Base-by-base conservation (phyloP, 2,797 vertebrate species). In the Hyperoplus immaculatus region DNA sequence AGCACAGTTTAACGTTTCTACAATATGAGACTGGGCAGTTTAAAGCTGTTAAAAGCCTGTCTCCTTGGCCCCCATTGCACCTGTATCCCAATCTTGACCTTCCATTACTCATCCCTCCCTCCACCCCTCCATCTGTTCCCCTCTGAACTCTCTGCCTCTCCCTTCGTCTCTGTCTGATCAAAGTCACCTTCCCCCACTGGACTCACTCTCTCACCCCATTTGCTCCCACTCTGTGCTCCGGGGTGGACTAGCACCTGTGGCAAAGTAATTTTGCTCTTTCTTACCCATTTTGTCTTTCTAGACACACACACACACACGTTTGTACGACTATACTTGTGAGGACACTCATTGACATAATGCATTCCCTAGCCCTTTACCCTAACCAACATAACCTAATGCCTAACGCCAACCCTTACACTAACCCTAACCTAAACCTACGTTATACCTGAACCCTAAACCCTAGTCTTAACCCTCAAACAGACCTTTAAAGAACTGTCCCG, bases 41-140 rank as follows among this genome's bases (percentile, higher is more conserved):
- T 38, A 29, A 64, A 18, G 38, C 50, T 1, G 0, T 41, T 62
- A 10, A 50, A 61, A 67, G 46, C 18, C 21, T 0, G 1, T 14
- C 36, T 63, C 66, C 55, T 39, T 47, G 7, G 57, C 49, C 54
- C 63, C 63, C 29, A 0, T 59, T 72, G 72, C 72, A 78, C 59
- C 77, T 49, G 42, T 12, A 51, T 68, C 65, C 69, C 56, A 43
- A 10, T 8, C 68, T 77, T 87, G 82, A 86, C 89, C 84, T 77
- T 62, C 78, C 63, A 80, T 83, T 86, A 71, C 67, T 80, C 67
- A 78, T 86, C 77, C 83, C 77, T 80, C 69, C 4, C 69, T 69
- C 87, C 84, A 76, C 57, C 81, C 68, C 80, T 85, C 89, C 90
- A 90, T 91, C 89, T 92, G 91, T 68, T 90, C 73, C 77, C 77